These are phyloP conservation scores for Nannoperca australis DNA, from an alignment of 2,797 vertebrate genomes.

Conservation along the genomic window DNA sequence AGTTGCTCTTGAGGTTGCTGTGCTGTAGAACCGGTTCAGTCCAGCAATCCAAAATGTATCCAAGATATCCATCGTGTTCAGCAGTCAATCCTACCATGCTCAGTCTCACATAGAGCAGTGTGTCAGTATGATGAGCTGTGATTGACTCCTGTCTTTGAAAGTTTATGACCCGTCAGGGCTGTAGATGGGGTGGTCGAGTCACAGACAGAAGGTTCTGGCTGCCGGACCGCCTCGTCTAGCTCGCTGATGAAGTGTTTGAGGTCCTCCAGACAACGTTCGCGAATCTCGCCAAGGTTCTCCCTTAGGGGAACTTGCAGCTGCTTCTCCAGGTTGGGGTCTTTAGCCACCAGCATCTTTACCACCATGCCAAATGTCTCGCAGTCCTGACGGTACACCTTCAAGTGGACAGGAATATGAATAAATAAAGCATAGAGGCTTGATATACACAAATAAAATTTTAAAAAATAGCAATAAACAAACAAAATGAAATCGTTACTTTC, in stretches of 20 bases:
- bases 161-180: conserved; percentile 58
- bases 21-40: conserved; percentile 31
- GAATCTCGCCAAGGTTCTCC: conserved; percentile 96
- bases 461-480: background rate
- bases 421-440: background rate
- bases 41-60: conserved; percentile 32
- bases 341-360: conserved; percentile 97
- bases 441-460: background rate
- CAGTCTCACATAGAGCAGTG: conserved; percentile 4
- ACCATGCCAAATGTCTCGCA: conserved; percentile 98
- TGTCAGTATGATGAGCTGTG: conserved; percentile 64
- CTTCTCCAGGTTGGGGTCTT: conserved; percentile 95
- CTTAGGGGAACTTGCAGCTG: conserved; percentile 93
- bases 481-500: background rate
- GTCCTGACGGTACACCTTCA: conserved; percentile 94
- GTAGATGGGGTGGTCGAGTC: conserved; percentile 57
- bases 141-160: conserved; percentile 65
- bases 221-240: conserved; percentile 79
- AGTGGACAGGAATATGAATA: background rate
- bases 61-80: conserved; percentile 4
- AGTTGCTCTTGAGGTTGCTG: conserved; percentile 29
- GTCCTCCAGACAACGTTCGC: conserved; percentile 94
- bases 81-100: conserved; percentile 16
- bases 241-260: conserved; percentile 92
- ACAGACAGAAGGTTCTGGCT: conserved; percentile 69